Evolutionary conservation across 1,140 invertebrate genomes (phyloP).

Genomic region (Nasonia giraulti): DNA sequence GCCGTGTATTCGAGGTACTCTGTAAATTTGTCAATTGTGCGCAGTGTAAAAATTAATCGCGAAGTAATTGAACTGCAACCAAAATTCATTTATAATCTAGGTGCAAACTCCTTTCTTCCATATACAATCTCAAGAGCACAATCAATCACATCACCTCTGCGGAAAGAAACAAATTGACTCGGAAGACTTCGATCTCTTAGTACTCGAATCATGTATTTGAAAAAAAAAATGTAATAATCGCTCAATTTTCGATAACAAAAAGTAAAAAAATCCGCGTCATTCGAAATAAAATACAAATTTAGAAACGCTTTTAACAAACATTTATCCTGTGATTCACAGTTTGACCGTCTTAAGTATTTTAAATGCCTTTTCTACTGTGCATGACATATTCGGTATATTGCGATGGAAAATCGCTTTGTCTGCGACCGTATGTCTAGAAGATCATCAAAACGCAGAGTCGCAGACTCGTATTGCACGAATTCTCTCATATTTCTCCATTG

Average conservation of each 20-base stretch:
- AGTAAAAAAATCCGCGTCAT: background rate
- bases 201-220: background rate
- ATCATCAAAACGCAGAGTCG: background rate
- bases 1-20: background rate
- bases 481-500: background rate
- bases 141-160: conserved; percentile 25
- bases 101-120: background rate
- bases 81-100: background rate
- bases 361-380: conserved; percentile 27
- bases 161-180: conserved; percentile 13
- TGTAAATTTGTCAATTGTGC: background rate
- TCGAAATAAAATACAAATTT: background rate
- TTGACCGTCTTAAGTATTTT: conserved; percentile 24
- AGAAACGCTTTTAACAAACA: conserved; percentile 17
- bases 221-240: background rate
- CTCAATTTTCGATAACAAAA: conserved; percentile 4
- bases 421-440: background rate
- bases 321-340: background rate
- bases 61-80: conserved; percentile 5
- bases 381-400: background rate
- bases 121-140: conserved; percentile 15
- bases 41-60: background rate
- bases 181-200: conserved; percentile 32
- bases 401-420: background rate
- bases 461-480: background rate